Percentiles rank a stretch among this genome's conserved stretches.
phyloP scores from a whole-genome alignment of 2,888 invertebrate species.

The Drosophila subquinaria region DNA sequence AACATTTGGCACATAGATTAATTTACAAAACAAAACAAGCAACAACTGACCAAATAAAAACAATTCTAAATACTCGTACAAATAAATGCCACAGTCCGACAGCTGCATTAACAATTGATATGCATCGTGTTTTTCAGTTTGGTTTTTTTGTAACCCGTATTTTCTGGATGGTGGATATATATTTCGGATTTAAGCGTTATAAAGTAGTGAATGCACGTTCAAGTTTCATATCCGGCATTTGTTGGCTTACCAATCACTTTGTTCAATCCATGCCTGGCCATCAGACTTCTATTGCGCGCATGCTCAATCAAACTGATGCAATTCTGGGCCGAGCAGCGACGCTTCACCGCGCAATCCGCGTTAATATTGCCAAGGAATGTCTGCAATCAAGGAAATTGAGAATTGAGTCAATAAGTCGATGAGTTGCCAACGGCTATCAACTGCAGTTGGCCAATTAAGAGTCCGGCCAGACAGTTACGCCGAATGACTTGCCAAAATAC shows the following conservation, averaged over 20 bases:
- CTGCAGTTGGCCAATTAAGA: slow-evolving; percentile 26
- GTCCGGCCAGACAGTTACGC: slow-evolving; percentile 4
- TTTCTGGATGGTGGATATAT: slow-evolving; percentile 11
- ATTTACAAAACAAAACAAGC: slow-evolving; percentile 36
- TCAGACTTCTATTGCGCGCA: slow-evolving; percentile 89
- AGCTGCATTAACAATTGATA: slow-evolving; percentile 46
- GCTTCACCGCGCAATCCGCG: slow-evolving; percentile 89
- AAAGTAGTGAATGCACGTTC: slow-evolving; percentile 28
- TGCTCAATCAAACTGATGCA: slow-evolving; percentile 92
- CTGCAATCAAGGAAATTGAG: slow-evolving; percentile 64
- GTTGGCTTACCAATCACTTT: slow-evolving; percentile 84
- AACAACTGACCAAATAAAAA: slow-evolving; percentile 29
- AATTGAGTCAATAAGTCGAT: slow-evolving; percentile 46
- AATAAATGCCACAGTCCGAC: slow-evolving; percentile 41
- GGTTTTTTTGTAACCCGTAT: slow-evolving; percentile 1
- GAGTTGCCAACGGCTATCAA: slow-evolving; percentile 14
- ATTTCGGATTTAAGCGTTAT: slow-evolving; percentile 3
- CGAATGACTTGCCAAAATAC: slow-evolving; percentile 4
- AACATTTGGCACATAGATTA: slow-evolving; percentile 48
- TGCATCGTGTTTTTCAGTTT: slow-evolving; percentile 1
- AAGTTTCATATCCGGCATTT: slow-evolving; percentile 56
- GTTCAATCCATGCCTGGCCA: slow-evolving; percentile 85
- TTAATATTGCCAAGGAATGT: slow-evolving; percentile 85
- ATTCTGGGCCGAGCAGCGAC: slow-evolving; percentile 93
- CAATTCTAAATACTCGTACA: slow-evolving; percentile 31